Base-by-base conservation (phyloP, 2,888 invertebrate genomes). In the Bellardia bayeri region DNA sequence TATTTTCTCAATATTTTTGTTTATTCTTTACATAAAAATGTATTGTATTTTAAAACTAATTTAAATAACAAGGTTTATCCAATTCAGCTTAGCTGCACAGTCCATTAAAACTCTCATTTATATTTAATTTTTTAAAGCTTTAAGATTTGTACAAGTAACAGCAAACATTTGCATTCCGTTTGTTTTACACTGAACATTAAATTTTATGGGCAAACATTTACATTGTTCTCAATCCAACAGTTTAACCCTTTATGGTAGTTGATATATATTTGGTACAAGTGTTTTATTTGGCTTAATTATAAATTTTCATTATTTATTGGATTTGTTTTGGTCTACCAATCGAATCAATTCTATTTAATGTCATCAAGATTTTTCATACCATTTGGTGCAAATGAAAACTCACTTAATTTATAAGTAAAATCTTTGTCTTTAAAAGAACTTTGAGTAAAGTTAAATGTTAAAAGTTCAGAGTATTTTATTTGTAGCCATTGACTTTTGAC, bases 121-220 rank as follows among this genome's bases (percentile, higher is more conserved):
- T 49, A 14, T n/a, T 3, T 33, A 63, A 6, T 0, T 16, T 54
- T 40, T 71, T 51, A 45, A 45, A 45, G 45, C 30, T 63, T 37
- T 37, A 30, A 23, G 5, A 30, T 64, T 66, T 23, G 6, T 13
- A 30, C 9, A 14, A 68, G 8, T 56, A 9, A 37, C 30, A 14
- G 23, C 37, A 66, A 45, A 74, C 45, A 56, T 37, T 64, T 16
- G 13, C 42, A 72, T 45, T n/a, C 5, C 14, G 2, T 49, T 69
- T 37, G 14, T 61, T 76, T 76, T 69, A 61, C 68, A 76, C 71
- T 83, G 42, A 42, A 69, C 30, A 76, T 58, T 58, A 30, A 61
- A 3, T 76, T 40, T 33, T 23, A 49, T 30, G 14, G 33, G 13
- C 51, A 56, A 6, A 51, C 1, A n/a, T n/a, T 45, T 37, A 23